Evolutionary conservation across 1,140 invertebrate species (phyloP), one percentile per base, ranked within the genome.

Genomic region (Battus philenor): DNA sequence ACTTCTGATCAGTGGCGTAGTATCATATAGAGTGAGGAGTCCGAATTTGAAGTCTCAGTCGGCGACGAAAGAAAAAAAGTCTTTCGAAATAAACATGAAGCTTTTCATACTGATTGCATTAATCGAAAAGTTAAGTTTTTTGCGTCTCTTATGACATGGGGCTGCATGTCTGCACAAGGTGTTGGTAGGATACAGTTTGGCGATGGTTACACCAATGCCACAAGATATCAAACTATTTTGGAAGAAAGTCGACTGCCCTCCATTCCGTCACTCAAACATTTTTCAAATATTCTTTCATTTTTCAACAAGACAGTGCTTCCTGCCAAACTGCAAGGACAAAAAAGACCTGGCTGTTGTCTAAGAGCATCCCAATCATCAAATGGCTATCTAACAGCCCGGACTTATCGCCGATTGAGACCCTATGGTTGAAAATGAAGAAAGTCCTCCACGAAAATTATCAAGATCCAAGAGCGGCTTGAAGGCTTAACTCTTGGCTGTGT

Each of bases 141-240:
- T n/a, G 29, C 0, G 11, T 11, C 29, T 31, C n/a, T n/a, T n/a
- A n/a, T n/a, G n/a, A n/a, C n/a, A n/a, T n/a, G n/a, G n/a, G n/a
- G n/a, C 29, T 15, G n/a, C 2, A 10, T 15, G 29, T 0, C n/a
- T n/a, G n/a, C n/a, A n/a, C n/a, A n/a, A n/a, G n/a, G n/a, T n/a
- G n/a, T n/a, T n/a, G n/a, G n/a, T 15, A 12, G 12, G n/a, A 31
- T 31, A 11, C 29, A 31, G 12, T 31, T 31, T 31, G 30, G 11
- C 10, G 30, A 31, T 31, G 10, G 30, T 31, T 31, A 9, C 12
- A 31, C 13, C 30, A 31, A 31, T 31, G 12, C n/a, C n/a, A n/a
- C n/a, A n/a, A n/a, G n/a, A n/a, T n/a, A n/a, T n/a, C n/a, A n/a
- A n/a, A n/a, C n/a, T n/a, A n/a, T n/a, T n/a, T n/a, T n/a, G n/a